Percentiles rank a stretch among this genome's conserved stretches.
Conservation (phyloP, 2,888 invertebrate genomes). For the Neocrepidodera transversa region DNA sequence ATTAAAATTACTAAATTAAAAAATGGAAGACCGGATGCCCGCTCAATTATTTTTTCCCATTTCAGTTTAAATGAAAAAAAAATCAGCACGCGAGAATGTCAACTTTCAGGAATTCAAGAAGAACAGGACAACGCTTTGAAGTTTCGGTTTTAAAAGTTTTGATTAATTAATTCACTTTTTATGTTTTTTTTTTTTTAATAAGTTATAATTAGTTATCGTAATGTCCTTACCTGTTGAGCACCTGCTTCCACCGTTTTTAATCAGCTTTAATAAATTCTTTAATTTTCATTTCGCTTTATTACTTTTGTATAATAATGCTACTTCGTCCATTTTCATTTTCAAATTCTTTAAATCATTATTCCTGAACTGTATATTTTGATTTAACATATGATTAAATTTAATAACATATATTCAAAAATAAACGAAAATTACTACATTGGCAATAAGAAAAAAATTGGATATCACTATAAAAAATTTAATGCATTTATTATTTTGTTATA, state of each 20-base stretch:
- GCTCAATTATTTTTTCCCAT: slow-evolving; percentile 7
- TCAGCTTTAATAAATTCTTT: background rate
- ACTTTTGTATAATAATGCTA: too few species aligned
- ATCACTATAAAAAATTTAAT: too few species aligned
- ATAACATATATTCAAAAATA: too few species aligned
- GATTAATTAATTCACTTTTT: slow-evolving; percentile 8
- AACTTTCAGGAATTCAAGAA: background rate
- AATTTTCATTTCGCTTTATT: background rate
- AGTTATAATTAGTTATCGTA: slow-evolving; percentile 1
- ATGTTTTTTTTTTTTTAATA: background rate
- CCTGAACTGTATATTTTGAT: too few species aligned
- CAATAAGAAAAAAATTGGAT: too few species aligned
- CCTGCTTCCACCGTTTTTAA: background rate
- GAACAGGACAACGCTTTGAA: background rate
- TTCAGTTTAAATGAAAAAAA: slow-evolving; percentile 18
- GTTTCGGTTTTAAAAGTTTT: slow-evolving; percentile 1
- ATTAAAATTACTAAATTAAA: slow-evolving; percentile 50
- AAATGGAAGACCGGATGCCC: slow-evolving; percentile 40
- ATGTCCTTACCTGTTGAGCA: background rate
- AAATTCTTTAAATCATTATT: too few species aligned
- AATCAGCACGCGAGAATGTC: slow-evolving; percentile 12
- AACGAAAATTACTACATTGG: too few species aligned
- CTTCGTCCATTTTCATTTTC: too few species aligned
- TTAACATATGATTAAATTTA: too few species aligned
- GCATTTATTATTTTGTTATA: too few species aligned